These are phyloP conservation scores for Drosophila watanabei DNA, from an alignment of 1,140 invertebrate genomes.

Conservation along the genomic window DNA sequence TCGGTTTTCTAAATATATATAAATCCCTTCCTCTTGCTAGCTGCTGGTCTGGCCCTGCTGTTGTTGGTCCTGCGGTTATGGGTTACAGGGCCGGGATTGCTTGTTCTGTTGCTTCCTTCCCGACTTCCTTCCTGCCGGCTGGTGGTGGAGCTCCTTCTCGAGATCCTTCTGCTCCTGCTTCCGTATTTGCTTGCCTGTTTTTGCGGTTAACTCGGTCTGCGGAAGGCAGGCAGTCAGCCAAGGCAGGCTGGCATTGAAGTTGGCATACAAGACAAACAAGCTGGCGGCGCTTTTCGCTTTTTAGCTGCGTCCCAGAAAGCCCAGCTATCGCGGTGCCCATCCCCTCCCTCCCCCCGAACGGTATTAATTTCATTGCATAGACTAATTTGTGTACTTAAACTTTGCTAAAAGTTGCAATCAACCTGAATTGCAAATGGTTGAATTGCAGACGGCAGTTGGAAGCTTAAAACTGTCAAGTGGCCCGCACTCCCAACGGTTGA, in stretches of 20 bases:
- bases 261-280: slow-evolving; percentile 59
- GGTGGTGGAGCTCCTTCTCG: slow-evolving; percentile 13
- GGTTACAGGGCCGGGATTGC: slow-evolving; percentile 63
- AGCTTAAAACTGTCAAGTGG: slow-evolving; percentile 52
- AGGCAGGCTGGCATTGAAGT: slow-evolving; percentile 61
- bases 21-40: slow-evolving; percentile 3
- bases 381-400: slow-evolving; percentile 62
- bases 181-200: slow-evolving; percentile 51
- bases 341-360: slow-evolving; percentile 1
- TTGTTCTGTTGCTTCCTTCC: slow-evolving; percentile 52
- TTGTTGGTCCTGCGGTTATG: slow-evolving; percentile 70
- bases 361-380: slow-evolving; percentile 60
- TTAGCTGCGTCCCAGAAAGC: slow-evolving; percentile 25
- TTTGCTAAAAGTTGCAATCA: slow-evolving; percentile 53
- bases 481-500: slow-evolving; percentile 8
- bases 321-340: not conserved
- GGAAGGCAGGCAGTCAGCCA: slow-evolving; percentile 34
- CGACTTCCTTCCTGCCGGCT: slow-evolving; percentile 41
- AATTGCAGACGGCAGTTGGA: slow-evolving; percentile 23
- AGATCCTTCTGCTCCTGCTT: slow-evolving; percentile 35
- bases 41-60: slow-evolving; percentile 41
- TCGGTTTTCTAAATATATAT: slow-evolving; percentile 2
- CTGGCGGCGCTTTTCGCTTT: slow-evolving; percentile 55
- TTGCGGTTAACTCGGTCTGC: slow-evolving; percentile 56
- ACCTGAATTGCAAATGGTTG: slow-evolving; percentile 41